Conservation (phyloP, 2,113 vertebrate genomes). For the Heteronetta atricapilla region DNA sequence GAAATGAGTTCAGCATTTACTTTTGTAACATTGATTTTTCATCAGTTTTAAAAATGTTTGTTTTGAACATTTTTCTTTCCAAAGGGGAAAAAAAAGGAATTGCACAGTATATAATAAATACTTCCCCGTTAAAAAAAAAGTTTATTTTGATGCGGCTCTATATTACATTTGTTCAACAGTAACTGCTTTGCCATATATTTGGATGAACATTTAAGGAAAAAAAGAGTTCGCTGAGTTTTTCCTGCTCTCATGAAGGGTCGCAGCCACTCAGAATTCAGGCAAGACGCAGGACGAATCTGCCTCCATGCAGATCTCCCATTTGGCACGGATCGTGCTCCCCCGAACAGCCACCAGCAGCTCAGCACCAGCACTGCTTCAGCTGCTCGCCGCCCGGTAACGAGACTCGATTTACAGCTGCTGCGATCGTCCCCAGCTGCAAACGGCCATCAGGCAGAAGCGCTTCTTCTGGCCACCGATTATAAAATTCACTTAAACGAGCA, state of each 20-base stretch:
- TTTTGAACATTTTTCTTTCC: background rate
- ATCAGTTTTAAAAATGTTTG: constrained; percentile 28
- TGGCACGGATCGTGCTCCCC: background rate
- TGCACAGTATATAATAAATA: background rate
- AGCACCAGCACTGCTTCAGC: background rate
- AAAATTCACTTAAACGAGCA: constrained; percentile 6
- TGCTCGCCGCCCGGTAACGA: background rate
- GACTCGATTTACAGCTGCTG: background rate
- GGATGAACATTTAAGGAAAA: background rate
- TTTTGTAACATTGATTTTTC: constrained; percentile 22
- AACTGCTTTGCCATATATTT: background rate
- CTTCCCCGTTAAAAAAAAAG: constrained; percentile 29
- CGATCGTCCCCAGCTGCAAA: background rate
- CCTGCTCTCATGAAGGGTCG: background rate
- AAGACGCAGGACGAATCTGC: background rate
- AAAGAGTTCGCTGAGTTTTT: background rate
- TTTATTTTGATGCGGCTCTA: constrained; percentile 10
- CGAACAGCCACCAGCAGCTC: fast-evolving
- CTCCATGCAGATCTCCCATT: background rate
- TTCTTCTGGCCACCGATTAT: background rate
- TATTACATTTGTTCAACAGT: background rate
- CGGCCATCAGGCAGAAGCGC: fast-evolving
- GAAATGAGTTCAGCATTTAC: constrained; percentile 4
- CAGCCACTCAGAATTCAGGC: background rate
- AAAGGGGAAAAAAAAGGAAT: background rate